Conservation (phyloP, 2,888 invertebrate species). For the Omphaloscelis lunosa region DNA sequence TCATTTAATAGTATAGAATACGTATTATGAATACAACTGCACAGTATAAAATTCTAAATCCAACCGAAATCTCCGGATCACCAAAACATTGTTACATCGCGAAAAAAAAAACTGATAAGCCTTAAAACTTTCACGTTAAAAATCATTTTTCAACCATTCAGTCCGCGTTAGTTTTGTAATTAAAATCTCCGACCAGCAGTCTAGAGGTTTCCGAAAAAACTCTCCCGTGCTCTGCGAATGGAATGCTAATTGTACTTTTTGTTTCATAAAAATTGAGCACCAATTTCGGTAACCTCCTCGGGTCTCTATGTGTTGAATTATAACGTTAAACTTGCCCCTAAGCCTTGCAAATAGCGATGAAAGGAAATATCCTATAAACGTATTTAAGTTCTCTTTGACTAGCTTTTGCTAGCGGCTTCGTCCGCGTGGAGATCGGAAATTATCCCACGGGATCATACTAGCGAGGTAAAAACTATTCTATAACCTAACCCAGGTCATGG, state of each 20-base stretch:
- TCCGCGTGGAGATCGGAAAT: no score
- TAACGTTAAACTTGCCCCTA: neutral
- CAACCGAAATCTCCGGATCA: neutral
- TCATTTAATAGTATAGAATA: no score
- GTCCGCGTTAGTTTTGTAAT: neutral
- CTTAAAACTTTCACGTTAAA: neutral
- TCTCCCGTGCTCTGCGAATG: neutral
- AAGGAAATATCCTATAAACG: neutral
- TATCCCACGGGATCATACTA: no score
- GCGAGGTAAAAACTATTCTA: no score
- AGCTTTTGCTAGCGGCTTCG: no score
- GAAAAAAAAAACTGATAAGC: neutral
- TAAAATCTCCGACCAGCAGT: neutral
- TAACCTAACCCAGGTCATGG: no score
- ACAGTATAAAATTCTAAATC: neutral
- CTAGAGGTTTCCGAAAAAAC: neutral
- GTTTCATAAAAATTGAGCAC: constrained; percentile 3
- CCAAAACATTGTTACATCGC: neutral
- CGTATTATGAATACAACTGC: no score
- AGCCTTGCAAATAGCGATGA: no score
- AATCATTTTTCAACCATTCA: neutral
- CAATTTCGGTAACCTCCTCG: neutral
- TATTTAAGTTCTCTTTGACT: neutral
- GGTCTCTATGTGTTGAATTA: neutral
- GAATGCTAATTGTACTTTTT: constrained; percentile 4